phyloP scores from a whole-genome alignment of 1,140 invertebrate species.

The Apis laboriosa region DNA sequence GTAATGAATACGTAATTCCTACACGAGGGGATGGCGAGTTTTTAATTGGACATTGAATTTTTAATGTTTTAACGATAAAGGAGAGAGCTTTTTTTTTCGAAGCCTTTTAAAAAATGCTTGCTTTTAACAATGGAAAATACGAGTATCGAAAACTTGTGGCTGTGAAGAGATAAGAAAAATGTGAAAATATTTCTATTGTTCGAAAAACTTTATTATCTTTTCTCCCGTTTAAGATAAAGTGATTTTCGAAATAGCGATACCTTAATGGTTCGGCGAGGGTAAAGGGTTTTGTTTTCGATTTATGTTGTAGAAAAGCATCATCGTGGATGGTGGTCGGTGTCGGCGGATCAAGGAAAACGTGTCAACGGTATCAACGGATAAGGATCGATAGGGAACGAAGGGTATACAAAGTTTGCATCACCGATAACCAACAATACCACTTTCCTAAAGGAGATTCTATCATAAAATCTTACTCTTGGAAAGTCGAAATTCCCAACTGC shows the following conservation, averaged over 20 bases:
- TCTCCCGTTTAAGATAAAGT: background rate
- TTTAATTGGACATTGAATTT: too few species aligned
- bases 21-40: too few species aligned
- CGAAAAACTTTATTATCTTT: background rate
- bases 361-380: slow-evolving; percentile 76
- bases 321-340: slow-evolving; percentile 54
- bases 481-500: background rate
- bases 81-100: too few species aligned
- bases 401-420: too few species aligned
- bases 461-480: background rate
- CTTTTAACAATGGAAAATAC: too few species aligned
- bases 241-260: slow-evolving; percentile 56
- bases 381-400: slow-evolving; percentile 52
- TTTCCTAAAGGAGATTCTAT: background rate
- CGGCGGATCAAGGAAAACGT: slow-evolving; percentile 78
- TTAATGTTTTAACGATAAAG: too few species aligned
- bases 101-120: too few species aligned
- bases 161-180: too few species aligned
- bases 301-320: slow-evolving; percentile 47
- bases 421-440: background rate
- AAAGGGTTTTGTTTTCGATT: background rate
- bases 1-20: slow-evolving; percentile 69
- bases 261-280: slow-evolving; percentile 28
- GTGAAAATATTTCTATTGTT: background rate
- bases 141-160: too few species aligned